These are phyloP conservation scores for Eremobia ochroleuca DNA, from an alignment of 2,888 invertebrate species.

Conservation along the genomic window DNA sequence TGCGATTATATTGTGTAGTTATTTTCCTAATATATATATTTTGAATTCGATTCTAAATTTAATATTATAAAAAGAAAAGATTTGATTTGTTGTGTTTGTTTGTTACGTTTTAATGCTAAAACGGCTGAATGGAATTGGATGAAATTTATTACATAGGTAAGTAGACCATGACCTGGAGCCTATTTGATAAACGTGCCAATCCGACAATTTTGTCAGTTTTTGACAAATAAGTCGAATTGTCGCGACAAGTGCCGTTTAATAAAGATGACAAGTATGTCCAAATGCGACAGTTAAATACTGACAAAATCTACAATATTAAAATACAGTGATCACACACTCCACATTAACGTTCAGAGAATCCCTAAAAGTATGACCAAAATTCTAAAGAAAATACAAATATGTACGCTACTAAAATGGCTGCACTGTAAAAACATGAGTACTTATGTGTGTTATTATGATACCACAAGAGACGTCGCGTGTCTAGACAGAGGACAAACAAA, in stretches of 20 bases:
- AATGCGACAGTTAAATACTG: too few species aligned
- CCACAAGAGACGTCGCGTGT: conserved; percentile 31
- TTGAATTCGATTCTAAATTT: neutral
- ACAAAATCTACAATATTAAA: too few species aligned
- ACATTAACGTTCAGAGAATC: neutral
- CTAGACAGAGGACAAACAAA: conserved; percentile 59
- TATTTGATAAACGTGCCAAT: too few species aligned
- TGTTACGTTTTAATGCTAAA: neutral
- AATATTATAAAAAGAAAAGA: neutral
- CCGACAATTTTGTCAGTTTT: too few species aligned
- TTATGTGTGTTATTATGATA: conserved; percentile 12
- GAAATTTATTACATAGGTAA: neutral
- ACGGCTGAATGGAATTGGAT: neutral
- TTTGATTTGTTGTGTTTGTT: neutral
- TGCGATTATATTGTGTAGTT: neutral
- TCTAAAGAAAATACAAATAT: conserved; percentile 1
- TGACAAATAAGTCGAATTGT: too few species aligned
- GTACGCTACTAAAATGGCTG: neutral
- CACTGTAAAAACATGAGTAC: conserved; percentile 5
- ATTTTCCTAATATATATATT: neutral
- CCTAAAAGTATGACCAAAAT: neutral
- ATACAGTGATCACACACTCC: neutral
- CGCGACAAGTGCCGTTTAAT: too few species aligned
- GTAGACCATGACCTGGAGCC: neutral
- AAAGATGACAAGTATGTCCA: too few species aligned